Conservation (phyloP, 2,113 vertebrate genomes). For the Sterna hirundo region DNA sequence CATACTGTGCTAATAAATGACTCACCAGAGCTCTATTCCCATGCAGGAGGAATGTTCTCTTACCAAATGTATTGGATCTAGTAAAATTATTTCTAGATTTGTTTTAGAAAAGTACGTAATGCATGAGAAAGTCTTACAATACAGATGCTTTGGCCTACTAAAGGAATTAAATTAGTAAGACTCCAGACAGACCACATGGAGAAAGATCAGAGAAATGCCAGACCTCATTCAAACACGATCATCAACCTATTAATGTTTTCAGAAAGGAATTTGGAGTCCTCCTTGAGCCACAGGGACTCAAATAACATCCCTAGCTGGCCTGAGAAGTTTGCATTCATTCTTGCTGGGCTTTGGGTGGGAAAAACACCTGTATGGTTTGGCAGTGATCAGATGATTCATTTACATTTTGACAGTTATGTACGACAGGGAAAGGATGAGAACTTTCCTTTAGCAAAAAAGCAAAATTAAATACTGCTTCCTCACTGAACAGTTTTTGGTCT, state of each 20-base stretch:
- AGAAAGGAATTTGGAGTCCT: not conserved
- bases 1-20: not conserved
- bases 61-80: not conserved
- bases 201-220: not conserved
- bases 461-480: not conserved
- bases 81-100: not conserved
- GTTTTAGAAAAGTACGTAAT: not conserved
- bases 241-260: not conserved
- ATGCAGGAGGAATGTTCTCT: not conserved
- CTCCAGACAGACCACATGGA: not conserved
- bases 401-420: not conserved
- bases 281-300: not conserved
- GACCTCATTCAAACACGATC: not conserved
- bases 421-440: not conserved
- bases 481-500: not conserved
- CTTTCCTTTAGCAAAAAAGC: not conserved
- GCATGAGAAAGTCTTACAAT: not conserved
- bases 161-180: not conserved
- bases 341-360: not conserved
- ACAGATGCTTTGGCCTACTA: not conserved
- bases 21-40: not conserved
- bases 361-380: not conserved
- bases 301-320: not conserved
- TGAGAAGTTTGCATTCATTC: not conserved
- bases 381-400: not conserved